Conservation (phyloP, 2,888 invertebrate species). For the Pherbina coryleti region DNA sequence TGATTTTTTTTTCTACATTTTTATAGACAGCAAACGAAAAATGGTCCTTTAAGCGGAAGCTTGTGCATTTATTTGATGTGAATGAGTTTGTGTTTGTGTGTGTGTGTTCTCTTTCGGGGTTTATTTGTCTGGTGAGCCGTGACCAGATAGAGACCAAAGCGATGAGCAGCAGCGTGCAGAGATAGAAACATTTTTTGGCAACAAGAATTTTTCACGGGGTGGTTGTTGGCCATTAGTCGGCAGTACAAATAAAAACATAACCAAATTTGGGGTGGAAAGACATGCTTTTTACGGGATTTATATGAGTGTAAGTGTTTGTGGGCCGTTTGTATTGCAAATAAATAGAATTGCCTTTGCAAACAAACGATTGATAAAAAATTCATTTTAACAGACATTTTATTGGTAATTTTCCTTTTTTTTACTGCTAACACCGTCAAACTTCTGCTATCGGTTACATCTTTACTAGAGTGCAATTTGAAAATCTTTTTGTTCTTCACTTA, state of each 20-base stretch:
- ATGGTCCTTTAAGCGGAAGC: conserved; percentile 31
- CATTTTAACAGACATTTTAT: too few species aligned
- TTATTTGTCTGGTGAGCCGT: conserved; percentile 27
- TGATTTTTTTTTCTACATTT: neutral
- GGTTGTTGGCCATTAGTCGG: conserved; percentile 22
- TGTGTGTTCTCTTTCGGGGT: neutral
- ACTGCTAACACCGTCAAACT: too few species aligned
- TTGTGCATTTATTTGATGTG: conserved; percentile 12
- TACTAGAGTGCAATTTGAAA: too few species aligned
- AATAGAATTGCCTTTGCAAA: conserved; percentile 7
- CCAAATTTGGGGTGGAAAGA: neutral
- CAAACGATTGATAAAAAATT: too few species aligned
- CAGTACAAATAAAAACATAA: neutral
- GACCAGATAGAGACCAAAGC: conserved; percentile 29
- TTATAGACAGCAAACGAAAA: neutral
- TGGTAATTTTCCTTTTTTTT: too few species aligned
- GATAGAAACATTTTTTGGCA: conserved; percentile 17
- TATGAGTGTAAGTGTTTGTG: neutral
- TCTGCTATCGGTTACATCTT: too few species aligned
- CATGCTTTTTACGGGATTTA: neutral
- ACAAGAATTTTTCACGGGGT: conserved; percentile 29
- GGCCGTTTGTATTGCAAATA: neutral
- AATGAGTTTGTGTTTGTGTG: neutral
- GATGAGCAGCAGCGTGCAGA: neutral
- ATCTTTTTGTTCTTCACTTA: too few species aligned